Conservation (phyloP, 1,140 invertebrate species). For the Lycorma delicatula region DNA sequence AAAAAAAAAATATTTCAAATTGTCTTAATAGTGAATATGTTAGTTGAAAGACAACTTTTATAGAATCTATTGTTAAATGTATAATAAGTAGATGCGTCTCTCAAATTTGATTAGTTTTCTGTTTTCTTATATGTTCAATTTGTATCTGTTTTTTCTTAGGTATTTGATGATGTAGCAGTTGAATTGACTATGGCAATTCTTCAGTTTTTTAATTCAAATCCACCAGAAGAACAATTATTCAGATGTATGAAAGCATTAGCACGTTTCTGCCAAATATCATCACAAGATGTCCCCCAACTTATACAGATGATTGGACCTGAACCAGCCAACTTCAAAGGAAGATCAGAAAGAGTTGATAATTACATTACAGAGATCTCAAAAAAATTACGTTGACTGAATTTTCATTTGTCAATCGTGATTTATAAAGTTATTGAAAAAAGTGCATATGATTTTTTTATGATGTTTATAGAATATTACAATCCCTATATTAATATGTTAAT, state of each 20-base stretch:
- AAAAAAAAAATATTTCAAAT: too few relatives aligned
- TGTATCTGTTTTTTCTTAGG: slow-evolving; percentile 44
- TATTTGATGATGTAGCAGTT: slow-evolving; percentile 88
- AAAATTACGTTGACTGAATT: slow-evolving; percentile 18
- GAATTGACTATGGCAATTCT: slow-evolving; percentile 87
- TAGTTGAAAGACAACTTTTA: neutral
- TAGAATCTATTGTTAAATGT: too few relatives aligned
- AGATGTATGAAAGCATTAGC: slow-evolving; percentile 69
- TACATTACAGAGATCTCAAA: slow-evolving; percentile 44
- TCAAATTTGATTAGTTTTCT: too few relatives aligned
- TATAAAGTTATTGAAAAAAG: too few relatives aligned
- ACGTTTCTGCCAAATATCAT: slow-evolving; percentile 68
- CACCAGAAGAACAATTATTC: slow-evolving; percentile 65
- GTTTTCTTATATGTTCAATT: neutral
- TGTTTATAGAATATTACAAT: too few relatives aligned
- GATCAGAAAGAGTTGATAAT: slow-evolving; percentile 68
- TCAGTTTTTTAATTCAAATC: slow-evolving; percentile 70
- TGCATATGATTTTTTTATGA: too few relatives aligned
- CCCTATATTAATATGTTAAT: too few relatives aligned
- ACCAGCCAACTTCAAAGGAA: slow-evolving; percentile 70
- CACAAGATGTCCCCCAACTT: slow-evolving; percentile 75
- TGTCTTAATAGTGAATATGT: too few relatives aligned
- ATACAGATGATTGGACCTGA: slow-evolving; percentile 89
- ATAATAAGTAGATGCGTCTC: neutral
- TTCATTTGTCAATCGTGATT: too few relatives aligned